phyloP scores from a whole-genome alignment of 2,888 invertebrate species.

The Heteromyza rotundicornis region DNA sequence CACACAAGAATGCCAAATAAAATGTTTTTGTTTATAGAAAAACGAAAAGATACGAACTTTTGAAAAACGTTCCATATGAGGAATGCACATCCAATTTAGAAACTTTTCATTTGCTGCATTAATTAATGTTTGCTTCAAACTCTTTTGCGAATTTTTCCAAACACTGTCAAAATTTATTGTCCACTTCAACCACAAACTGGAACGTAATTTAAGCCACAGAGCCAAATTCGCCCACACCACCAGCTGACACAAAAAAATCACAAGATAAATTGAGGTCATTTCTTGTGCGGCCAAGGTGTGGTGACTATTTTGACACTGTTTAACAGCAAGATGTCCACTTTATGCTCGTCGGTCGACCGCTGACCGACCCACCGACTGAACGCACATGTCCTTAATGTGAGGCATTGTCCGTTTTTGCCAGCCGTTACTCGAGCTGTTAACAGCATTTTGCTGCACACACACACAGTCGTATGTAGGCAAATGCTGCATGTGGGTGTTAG shows the following conservation, averaged over 20 bases:
- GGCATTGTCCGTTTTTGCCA: constrained; percentile 29
- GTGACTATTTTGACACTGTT: constrained; percentile 47
- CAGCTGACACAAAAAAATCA: constrained; percentile 30
- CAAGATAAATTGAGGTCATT: constrained; percentile 63
- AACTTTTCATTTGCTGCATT: too few species aligned
- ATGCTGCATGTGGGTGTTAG: too few species aligned
- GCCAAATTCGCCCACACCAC: constrained; percentile 12
- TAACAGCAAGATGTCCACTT: constrained; percentile 47
- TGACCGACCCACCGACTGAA: too few species aligned
- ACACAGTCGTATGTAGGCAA: too few species aligned
- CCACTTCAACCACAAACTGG: constrained; percentile 28
- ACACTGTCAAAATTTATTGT: constrained; percentile 35
- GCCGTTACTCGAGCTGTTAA: neutral
- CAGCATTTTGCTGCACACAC: neutral
- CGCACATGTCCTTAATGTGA: constrained; percentile 59
- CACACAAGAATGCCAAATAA: too few species aligned
- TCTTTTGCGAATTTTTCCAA: neutral
- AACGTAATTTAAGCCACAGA: constrained; percentile 40
- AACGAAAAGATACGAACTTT: too few species aligned
- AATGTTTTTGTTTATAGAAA: too few species aligned
- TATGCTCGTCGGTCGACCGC: constrained; percentile 22
- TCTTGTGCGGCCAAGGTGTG: constrained; percentile 47
- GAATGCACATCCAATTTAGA: too few species aligned
- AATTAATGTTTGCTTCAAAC: neutral
- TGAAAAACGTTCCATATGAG: too few species aligned